Conservation (phyloP, 2,888 invertebrate genomes). For the Ceraclea dissimilis region DNA sequence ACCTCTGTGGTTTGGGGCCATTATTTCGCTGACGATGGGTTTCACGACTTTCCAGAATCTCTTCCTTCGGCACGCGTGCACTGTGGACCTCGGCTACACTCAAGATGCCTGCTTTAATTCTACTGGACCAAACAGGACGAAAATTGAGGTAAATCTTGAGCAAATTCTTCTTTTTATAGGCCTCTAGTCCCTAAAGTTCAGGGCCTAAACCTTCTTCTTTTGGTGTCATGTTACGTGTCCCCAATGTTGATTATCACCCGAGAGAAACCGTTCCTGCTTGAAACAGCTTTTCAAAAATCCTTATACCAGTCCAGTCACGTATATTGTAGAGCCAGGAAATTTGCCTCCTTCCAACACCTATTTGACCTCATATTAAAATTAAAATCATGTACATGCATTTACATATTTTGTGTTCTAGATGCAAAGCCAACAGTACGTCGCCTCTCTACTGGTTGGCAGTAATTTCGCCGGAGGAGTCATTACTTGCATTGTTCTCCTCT, state of each 20-base stretch:
- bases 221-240: no score
- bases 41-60: slow-evolving; percentile 45
- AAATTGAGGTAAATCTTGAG: slow-evolving; percentile 30
- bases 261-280: no score
- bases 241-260: no score
- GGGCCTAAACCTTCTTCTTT: no score
- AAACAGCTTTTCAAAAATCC: no score
- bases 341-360: no score
- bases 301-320: no score
- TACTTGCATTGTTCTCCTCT: slow-evolving; percentile 37
- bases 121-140: slow-evolving; percentile 1
- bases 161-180: not conserved
- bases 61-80: slow-evolving; percentile 65
- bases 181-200: not conserved
- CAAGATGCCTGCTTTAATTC: slow-evolving; percentile 46
- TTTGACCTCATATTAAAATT: no score
- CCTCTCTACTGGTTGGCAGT: slow-evolving; percentile 5
- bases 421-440: slow-evolving; percentile 17
- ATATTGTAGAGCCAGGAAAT: no score
- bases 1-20: slow-evolving; percentile 19
- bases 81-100: slow-evolving; percentile 57
- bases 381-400: not conserved
- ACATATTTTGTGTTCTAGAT: slow-evolving; percentile 6
- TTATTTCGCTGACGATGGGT: slow-evolving; percentile 12
- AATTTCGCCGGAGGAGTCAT: slow-evolving; percentile 14